These are phyloP conservation scores for Amyelois transitella DNA, from an alignment of 1,140 invertebrate genomes.

Conservation along the genomic window DNA sequence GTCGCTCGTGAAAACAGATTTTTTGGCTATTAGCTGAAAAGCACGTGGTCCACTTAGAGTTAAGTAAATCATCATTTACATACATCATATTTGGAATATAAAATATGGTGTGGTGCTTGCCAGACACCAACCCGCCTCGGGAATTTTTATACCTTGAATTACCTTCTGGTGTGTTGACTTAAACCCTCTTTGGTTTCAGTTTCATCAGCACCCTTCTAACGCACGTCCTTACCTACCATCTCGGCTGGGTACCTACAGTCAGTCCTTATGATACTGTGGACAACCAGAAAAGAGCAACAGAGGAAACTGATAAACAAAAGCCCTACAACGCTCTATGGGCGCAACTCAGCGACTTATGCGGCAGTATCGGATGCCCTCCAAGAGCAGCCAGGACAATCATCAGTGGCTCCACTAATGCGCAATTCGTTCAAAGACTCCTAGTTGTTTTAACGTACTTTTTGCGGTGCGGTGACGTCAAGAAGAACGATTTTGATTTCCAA, in stretches of 20 bases:
- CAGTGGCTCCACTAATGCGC: conserved; percentile 79
- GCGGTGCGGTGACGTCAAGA: conserved; percentile 81
- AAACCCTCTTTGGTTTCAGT: conserved; percentile 77
- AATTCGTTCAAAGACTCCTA: conserved; percentile 79
- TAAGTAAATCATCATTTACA: too few species aligned
- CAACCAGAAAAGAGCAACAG: conserved; percentile 17
- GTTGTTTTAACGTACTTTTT: conserved; percentile 89
- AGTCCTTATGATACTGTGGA: conserved; percentile 62
- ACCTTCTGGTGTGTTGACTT: too few species aligned
- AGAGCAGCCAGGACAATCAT: conserved; percentile 86
- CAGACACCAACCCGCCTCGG: too few species aligned
- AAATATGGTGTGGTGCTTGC: too few species aligned
- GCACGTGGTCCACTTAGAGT: too few species aligned
- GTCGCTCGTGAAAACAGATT: too few species aligned
- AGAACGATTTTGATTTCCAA: conserved; percentile 46
- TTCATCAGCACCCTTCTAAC: conserved; percentile 93
- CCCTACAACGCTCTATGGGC: conserved; percentile 90
- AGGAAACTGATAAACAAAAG: conserved; percentile 23
- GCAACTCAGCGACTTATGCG: conserved; percentile 88
- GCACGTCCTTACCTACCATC: conserved; percentile 90
- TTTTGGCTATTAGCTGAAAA: too few species aligned
- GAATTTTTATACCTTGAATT: too few species aligned
- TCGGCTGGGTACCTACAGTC: conserved; percentile 92
- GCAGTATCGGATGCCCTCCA: conserved; percentile 84
- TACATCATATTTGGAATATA: too few species aligned